These are phyloP conservation scores for Lagodon rhomboides DNA, from an alignment of 2,797 vertebrate species.

Conservation along the genomic window DNA sequence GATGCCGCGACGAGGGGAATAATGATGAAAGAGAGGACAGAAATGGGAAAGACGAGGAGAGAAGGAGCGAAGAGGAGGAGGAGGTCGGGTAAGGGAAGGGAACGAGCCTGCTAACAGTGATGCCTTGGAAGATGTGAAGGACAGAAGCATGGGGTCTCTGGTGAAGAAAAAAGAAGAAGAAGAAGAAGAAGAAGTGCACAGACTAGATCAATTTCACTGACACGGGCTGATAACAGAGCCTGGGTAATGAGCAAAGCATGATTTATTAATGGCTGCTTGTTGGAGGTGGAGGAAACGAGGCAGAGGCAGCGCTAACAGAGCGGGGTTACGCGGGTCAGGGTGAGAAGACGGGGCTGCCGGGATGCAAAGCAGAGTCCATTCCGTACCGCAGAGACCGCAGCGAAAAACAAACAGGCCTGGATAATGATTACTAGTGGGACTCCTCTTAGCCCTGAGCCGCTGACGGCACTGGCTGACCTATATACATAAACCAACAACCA, in stretches of 20 bases:
- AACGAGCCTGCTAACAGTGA: conserved; percentile 36
- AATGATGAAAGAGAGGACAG: conserved; percentile 22
- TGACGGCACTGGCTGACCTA: conserved; percentile 48
- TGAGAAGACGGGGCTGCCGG: conserved; percentile 47
- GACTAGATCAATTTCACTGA: conserved; percentile 78
- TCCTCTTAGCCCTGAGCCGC: conserved; percentile 50
- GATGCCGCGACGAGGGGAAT: background rate
- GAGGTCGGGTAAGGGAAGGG: background rate
- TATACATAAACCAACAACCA: conserved; percentile 50
- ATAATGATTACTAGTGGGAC: conserved; percentile 70
- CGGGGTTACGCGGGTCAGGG: conserved; percentile 64
- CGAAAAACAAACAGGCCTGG: conserved; percentile 65
- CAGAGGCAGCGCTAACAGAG: conserved; percentile 52
- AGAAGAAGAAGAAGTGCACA: conserved; percentile 39
- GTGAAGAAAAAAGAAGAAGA: background rate
- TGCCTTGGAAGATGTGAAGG: conserved; percentile 53
- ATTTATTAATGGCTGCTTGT: conserved; percentile 82
- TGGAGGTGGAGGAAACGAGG: conserved; percentile 61
- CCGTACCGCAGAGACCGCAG: conserved; percentile 54
- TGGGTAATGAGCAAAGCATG: conserved; percentile 78
- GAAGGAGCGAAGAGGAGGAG: conserved; percentile 23
- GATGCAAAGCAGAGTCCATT: conserved; percentile 57
- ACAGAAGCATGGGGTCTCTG: conserved; percentile 42
- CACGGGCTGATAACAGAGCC: conserved; percentile 71
- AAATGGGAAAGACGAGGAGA: conserved; percentile 1